phyloP scores from a whole-genome alignment of 2,113 vertebrate genomes.

The Melanotaenia duboulayi region DNA sequence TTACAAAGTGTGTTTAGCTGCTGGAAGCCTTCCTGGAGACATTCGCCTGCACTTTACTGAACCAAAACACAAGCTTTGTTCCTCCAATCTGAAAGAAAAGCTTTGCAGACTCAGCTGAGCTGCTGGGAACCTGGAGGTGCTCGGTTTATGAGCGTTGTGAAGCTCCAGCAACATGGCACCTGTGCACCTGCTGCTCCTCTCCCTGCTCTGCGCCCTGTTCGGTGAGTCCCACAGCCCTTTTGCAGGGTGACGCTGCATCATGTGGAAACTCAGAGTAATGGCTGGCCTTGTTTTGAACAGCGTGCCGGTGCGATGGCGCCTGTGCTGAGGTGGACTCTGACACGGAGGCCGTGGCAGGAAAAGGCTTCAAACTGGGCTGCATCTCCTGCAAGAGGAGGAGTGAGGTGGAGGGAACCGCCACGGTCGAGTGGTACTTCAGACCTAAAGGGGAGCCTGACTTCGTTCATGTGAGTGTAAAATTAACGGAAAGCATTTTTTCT shows the following conservation, averaged over 20 bases:
- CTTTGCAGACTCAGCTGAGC: no score
- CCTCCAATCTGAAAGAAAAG: no score
- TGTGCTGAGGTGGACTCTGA: constrained; percentile 92
- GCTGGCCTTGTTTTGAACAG: constrained; percentile 22
- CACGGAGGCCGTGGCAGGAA: constrained; percentile 86
- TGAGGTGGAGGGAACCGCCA: constrained; percentile 83
- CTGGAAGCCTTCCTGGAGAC: not conserved
- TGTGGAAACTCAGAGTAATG: not conserved
- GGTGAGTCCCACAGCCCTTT: constrained; percentile 71
- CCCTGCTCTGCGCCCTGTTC: constrained; percentile 61
- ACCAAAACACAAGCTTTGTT: not conserved
- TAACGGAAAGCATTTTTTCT: not conserved
- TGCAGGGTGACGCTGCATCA: not conserved
- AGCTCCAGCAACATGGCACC: constrained; percentile 42
- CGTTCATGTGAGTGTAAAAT: constrained; percentile 66
- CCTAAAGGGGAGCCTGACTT: constrained; percentile 80
- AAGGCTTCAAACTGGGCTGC: constrained; percentile 88
- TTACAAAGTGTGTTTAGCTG: constrained; percentile 49
- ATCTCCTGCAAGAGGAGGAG: constrained; percentile 92
- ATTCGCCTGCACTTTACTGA: constrained; percentile 11
- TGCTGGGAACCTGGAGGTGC: no score
- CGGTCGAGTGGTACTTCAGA: constrained; percentile 87
- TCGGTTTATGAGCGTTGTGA: not conserved
- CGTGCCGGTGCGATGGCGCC: constrained; percentile 73
- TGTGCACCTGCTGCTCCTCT: constrained; percentile 58